A percentile compares a stretch with the other conserved stretches of the same genome.
These are phyloP conservation scores for Apis cerana DNA, from an alignment of 1,140 invertebrate species.

Conservation along the genomic window DNA sequence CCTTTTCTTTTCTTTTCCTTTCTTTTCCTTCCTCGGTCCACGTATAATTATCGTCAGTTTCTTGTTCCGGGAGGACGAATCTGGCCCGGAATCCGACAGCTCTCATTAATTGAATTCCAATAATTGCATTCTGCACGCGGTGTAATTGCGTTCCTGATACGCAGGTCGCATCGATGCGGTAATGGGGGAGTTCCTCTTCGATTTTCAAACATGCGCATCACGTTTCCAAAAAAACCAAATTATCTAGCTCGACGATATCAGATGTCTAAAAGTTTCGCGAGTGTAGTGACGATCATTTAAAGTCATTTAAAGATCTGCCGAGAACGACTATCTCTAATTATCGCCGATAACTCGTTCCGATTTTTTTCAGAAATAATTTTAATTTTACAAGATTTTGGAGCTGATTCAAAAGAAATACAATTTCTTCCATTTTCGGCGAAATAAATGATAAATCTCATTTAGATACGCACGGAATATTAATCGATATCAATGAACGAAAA, in stretches of 20 bases:
- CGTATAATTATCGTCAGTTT: constrained; percentile 3
- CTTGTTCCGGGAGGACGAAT: background rate
- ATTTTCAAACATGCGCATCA: background rate
- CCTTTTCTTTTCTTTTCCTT: background rate
- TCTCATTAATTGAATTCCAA: constrained; percentile 40
- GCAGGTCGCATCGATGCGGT: background rate
- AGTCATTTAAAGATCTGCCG: constrained; percentile 56
- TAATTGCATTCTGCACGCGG: constrained; percentile 31
- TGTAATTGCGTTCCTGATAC: constrained; percentile 39
- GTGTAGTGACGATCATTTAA: constrained; percentile 9
- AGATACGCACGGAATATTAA: background rate
- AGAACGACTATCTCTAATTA: background rate
- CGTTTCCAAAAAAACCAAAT: constrained; percentile 13
- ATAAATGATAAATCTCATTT: constrained; percentile 20
- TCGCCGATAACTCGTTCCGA: too few relatives aligned
- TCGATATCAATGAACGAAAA: too few relatives aligned
- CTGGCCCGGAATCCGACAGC: background rate
- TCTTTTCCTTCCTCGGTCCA: background rate
- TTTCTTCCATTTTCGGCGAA: too few relatives aligned
- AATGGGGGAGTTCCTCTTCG: background rate
- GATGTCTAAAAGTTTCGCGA: background rate
- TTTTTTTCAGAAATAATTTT: too few relatives aligned
- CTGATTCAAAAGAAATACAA: background rate
- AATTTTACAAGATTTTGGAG: too few relatives aligned
- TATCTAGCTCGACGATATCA: too few relatives aligned